Evolutionary conservation across 1,140 invertebrate genomes (phyloP), one percentile per base, ranked within the genome.

Genomic region (Drosophila carrolli): DNA sequence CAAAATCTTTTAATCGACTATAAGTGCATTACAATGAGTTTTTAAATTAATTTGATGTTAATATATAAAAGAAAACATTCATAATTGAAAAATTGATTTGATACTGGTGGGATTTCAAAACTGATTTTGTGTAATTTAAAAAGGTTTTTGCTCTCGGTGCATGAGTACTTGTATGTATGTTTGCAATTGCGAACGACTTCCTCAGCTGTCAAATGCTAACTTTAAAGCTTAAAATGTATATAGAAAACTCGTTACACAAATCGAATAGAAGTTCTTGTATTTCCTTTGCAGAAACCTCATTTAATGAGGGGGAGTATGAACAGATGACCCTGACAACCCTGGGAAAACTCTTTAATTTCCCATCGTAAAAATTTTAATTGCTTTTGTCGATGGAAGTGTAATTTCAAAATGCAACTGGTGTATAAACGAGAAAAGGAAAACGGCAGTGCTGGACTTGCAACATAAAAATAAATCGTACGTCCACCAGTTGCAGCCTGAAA

Each of bases 231-330:
- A 83, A 88, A 88, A 88, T 88, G 84, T 89, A 83, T 89, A 88
- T 89, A 88, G 84, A 81, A 88, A 88, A 89, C 84, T 88, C 84
- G 84, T 88, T 88, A 84, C 75, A 89, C 84, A 88, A 88, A 88
- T 88, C 80, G 80, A 88, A 89, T 89, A 80, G 80, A 89, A 89
- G 73, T 83, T 78, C 76, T 78, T 67, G n/a, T 43, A 47, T 61
- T 41, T 14, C 32, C 44, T 35, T 32, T 35, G 43, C 53, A 35
- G 67, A 41, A 67, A 65, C 71, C 78, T 55, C 63, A 78, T 72
- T 79, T 74, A 62, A 63, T 43, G 47, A 59, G 75, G 35, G 48
- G 44, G 58, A 44, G 59, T 65, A 44, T 44, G 59, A 70, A 47
- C 66, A 37, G 51, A 48, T 48, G 60, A 57, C 70, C 72, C 68